phyloP scores from a whole-genome alignment of 2,888 invertebrate species.

The Volucella inflata region DNA sequence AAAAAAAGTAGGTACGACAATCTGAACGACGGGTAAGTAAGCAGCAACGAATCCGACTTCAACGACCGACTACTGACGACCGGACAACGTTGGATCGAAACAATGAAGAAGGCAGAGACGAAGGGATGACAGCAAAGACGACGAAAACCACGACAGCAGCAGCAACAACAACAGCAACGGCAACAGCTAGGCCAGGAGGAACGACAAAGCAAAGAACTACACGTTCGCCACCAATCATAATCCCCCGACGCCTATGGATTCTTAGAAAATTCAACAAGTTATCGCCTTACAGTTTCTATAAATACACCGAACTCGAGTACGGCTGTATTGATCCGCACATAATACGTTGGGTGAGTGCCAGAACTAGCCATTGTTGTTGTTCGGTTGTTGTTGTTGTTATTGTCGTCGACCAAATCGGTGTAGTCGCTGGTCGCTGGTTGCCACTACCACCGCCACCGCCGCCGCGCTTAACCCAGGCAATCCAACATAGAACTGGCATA shows the following conservation, averaged over 20 bases:
- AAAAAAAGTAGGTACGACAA: conserved; percentile 45
- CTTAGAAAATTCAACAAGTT: conserved; percentile 77
- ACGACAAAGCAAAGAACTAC: conserved; percentile 51
- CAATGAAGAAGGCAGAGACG: neutral
- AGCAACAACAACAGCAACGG: conserved; percentile 15
- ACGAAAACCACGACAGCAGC: neutral
- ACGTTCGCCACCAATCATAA: conserved; percentile 74
- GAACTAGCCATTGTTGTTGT: conserved; percentile 51
- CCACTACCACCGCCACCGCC: conserved; percentile 17
- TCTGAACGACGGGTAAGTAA: conserved; percentile 18
- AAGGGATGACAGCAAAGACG: conserved; percentile 4
- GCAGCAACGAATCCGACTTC: conserved; percentile 1
- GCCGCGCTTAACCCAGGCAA: conserved; percentile 41
- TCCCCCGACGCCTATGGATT: conserved; percentile 77
- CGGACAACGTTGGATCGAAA: neutral
- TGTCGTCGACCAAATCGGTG: neutral
- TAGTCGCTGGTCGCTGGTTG: neutral
- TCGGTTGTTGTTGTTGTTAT: conserved; percentile 7
- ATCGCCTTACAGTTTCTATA: conserved; percentile 75
- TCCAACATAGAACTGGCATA: neutral
- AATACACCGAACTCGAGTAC: conserved; percentile 75
- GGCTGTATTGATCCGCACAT: conserved; percentile 74
- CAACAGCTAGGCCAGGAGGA: conserved; percentile 2
- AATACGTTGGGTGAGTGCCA: conserved; percentile 74
- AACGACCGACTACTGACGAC: neutral